phyloP scores from a whole-genome alignment of 2,113 vertebrate species.

The Trochalopteron elliotii region DNA sequence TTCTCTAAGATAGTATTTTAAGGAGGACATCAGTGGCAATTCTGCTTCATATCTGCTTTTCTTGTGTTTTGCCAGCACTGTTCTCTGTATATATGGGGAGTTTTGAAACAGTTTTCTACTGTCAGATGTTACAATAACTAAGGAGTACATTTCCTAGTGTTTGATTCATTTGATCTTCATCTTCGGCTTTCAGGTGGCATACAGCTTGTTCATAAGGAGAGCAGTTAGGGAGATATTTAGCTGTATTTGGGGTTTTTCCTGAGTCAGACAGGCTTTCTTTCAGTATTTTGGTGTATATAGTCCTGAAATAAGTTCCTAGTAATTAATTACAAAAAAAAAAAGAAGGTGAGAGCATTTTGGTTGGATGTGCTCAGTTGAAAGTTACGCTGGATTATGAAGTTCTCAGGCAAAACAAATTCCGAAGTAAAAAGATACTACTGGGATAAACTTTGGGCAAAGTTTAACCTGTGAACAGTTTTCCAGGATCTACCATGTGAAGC shows the following conservation, averaged over 20 bases:
- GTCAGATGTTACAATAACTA: constrained; percentile 4
- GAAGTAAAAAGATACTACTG: neutral
- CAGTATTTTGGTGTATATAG: neutral
- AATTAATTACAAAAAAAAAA: neutral
- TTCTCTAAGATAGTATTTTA: constrained; percentile 23
- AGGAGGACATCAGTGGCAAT: neutral
- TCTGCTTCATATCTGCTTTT: neutral
- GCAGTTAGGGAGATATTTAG: neutral
- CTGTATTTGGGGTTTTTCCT: neutral
- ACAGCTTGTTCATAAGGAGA: neutral
- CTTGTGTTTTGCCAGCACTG: neutral
- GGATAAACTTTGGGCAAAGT: neutral
- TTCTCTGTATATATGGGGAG: neutral
- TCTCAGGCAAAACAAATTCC: neutral
- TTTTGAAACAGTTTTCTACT: neutral
- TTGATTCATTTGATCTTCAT: neutral
- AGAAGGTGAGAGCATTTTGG: neutral
- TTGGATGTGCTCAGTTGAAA: neutral
- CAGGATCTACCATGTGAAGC: neutral
- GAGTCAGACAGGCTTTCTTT: neutral
- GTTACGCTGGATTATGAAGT: neutral
- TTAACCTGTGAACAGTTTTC: neutral
- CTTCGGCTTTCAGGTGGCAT: neutral
- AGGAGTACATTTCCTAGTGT: neutral
- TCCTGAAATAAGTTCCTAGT: neutral